These are phyloP conservation scores for Falco cherrug DNA, from an alignment of 2,797 vertebrate species.

Conservation along the genomic window DNA sequence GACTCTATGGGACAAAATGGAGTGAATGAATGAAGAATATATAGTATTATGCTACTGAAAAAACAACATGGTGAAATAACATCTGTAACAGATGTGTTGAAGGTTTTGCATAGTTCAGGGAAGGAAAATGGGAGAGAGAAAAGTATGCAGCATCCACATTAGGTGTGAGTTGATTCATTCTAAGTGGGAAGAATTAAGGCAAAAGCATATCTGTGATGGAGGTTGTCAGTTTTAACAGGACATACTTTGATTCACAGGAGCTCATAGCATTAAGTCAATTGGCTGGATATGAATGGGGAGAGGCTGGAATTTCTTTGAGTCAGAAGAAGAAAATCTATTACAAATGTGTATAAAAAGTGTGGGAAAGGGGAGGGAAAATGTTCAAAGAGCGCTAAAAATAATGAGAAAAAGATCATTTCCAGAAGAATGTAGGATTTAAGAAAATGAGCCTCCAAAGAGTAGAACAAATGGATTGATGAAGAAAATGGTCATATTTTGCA, in stretches of 20 bases:
- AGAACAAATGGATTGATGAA: neutral
- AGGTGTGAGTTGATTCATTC: neutral
- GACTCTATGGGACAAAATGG: neutral
- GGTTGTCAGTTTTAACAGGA: neutral
- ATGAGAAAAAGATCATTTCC: neutral
- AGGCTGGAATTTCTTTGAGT: neutral
- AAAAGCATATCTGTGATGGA: neutral
- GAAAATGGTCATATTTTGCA: accelerated
- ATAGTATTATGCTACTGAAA: neutral
- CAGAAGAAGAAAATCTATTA: neutral
- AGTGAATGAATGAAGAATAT: neutral
- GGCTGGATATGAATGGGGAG: neutral
- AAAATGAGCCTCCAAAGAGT: neutral
- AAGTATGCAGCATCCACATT: neutral
- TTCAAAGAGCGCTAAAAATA: neutral
- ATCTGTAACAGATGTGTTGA: neutral
- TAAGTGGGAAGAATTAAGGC: neutral
- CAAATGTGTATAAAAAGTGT: neutral
- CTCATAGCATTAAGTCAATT: neutral
- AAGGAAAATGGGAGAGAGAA: neutral
- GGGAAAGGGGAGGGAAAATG: neutral
- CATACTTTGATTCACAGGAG: neutral
- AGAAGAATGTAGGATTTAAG: neutral
- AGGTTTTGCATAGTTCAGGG: neutral
- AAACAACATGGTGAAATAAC: accelerated